These are phyloP conservation scores for Aporophyla nigra DNA, from an alignment of 2,888 invertebrate species.

Conservation along the genomic window DNA sequence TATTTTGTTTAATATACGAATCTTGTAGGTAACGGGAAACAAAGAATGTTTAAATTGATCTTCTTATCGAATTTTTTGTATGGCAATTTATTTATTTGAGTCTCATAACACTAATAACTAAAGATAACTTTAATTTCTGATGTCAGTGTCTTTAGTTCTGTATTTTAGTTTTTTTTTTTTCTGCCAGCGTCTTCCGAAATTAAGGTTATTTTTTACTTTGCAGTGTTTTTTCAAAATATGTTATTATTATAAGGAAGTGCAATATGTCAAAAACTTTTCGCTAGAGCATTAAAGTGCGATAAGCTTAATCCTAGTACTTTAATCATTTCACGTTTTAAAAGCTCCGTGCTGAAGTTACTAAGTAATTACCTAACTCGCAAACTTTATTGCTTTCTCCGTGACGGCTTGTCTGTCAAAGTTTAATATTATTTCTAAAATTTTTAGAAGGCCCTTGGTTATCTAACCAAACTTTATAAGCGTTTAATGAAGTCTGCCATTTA, in stretches of 20 bases:
- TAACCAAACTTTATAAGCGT: constrained; percentile 19
- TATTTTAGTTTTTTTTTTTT: no score
- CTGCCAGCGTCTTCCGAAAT: no score
- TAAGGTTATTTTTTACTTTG: no score
- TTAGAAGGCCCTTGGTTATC: constrained; percentile 13
- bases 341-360: constrained; percentile 27
- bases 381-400: constrained; percentile 36
- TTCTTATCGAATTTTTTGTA: background rate
- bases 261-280: background rate
- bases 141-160: no score
- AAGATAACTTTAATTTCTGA: no score
- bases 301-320: background rate
- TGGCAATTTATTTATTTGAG: no score
- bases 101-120: no score
- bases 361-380: constrained; percentile 23
- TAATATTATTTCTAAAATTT: constrained; percentile 21
- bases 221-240: no score
- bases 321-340: constrained; percentile 25
- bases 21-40: background rate
- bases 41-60: background rate
- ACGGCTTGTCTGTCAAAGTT: constrained; percentile 41
- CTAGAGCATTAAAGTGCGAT: background rate
- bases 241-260: background rate
- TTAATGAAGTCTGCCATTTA: constrained; percentile 2
- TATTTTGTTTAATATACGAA: background rate